A percentile compares a stretch with the other conserved stretches of the same genome.
These are phyloP conservation scores for Polymixis flavicincta DNA, from an alignment of 2,888 invertebrate genomes.

Conservation along the genomic window DNA sequence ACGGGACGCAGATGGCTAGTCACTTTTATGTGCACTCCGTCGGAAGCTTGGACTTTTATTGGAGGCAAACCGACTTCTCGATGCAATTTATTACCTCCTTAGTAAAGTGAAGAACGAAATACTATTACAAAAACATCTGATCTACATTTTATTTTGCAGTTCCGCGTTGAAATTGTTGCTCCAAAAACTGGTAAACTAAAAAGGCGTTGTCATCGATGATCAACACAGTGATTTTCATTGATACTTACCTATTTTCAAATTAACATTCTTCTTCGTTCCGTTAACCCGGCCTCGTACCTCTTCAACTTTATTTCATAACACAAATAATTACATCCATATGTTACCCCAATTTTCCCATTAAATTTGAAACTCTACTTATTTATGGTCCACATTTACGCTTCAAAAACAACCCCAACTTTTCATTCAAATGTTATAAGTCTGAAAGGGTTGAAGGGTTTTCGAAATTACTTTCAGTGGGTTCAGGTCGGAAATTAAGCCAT, in stretches of 20 bases:
- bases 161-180: background rate
- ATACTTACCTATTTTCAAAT: slow-evolving; percentile 1
- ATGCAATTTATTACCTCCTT: slow-evolving; percentile 64
- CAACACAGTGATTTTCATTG: background rate
- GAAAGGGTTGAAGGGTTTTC: slow-evolving; percentile 62
- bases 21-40: slow-evolving; percentile 76
- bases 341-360: slow-evolving; percentile 63
- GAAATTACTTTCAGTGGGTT: slow-evolving; percentile 69
- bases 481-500: slow-evolving; percentile 69
- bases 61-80: slow-evolving; percentile 65
- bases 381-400: slow-evolving; percentile 61
- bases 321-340: slow-evolving; percentile 59
- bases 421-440: slow-evolving; percentile 63
- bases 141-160: slow-evolving; percentile 40
- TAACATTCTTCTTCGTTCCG: background rate
- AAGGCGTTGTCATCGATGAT: background rate
- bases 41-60: slow-evolving; percentile 76
- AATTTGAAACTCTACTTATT: slow-evolving; percentile 61
- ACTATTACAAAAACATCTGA: slow-evolving; percentile 47
- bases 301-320: slow-evolving; percentile 41
- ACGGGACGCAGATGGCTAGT: slow-evolving; percentile 73
- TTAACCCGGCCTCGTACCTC: background rate
- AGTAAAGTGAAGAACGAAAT: slow-evolving; percentile 43
- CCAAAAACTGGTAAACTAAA: background rate
- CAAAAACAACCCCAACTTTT: slow-evolving; percentile 65